These are phyloP conservation scores for Choristoneura fumiferana DNA, from an alignment of 1,140 invertebrate species.

Conservation along the genomic window DNA sequence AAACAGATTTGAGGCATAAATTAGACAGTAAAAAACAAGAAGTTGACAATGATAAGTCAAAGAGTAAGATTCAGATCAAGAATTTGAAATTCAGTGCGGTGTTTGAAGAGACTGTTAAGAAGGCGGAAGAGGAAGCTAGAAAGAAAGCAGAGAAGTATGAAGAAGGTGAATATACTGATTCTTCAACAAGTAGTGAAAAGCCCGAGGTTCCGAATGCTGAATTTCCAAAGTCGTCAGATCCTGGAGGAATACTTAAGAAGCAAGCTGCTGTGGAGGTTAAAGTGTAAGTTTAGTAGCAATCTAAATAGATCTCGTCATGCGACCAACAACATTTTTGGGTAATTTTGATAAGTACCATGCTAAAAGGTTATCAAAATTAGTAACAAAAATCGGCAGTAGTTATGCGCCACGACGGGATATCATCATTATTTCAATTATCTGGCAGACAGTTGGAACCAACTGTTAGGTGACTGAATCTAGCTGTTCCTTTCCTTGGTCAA, in stretches of 20 bases:
- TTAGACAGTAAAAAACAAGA: conserved; percentile 46
- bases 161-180: conserved; percentile 82
- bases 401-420: no score
- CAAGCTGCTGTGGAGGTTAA: conserved; percentile 73
- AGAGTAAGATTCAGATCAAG: conserved; percentile 80
- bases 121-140: conserved; percentile 82
- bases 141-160: conserved; percentile 81
- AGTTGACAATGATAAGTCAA: conserved; percentile 59
- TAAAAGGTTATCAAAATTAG: no score
- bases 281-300: conserved; percentile 45
- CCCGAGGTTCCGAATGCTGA: conserved; percentile 74
- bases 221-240: conserved; percentile 65
- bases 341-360: no score
- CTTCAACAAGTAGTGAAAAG: conserved; percentile 76
- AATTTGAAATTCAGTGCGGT: conserved; percentile 83
- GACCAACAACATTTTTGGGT: no score
- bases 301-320: no score
- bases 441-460: no score
- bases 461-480: no score
- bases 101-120: conserved; percentile 82
- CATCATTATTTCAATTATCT: no score
- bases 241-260: conserved; percentile 72
- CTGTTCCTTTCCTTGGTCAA: no score
- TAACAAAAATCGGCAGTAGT: no score
- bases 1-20: conserved; percentile 39